phyloP scores from a whole-genome alignment of 2,888 invertebrate genomes.

The Anthophora plumipes region DNA sequence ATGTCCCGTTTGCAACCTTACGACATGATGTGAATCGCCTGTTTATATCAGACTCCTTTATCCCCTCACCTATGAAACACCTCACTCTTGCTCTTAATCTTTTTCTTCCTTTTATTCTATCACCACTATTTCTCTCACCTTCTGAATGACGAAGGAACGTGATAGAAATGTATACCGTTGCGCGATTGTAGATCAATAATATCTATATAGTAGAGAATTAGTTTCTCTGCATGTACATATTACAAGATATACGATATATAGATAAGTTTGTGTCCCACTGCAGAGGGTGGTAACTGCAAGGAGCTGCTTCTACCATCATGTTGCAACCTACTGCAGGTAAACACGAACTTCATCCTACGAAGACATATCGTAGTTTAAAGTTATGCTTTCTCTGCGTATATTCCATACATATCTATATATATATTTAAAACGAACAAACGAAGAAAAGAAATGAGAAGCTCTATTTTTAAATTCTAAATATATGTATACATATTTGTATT shows the following conservation, averaged over 20 bases:
- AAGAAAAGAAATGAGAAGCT: slow-evolving; percentile 18
- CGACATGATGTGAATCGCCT: slow-evolving; percentile 69
- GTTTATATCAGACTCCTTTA: slow-evolving; percentile 57
- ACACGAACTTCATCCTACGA: slow-evolving; percentile 84
- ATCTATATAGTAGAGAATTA: slow-evolving; percentile 71
- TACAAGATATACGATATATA: slow-evolving; percentile 83
- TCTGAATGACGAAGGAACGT: slow-evolving; percentile 67
- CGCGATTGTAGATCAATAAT: slow-evolving; percentile 70
- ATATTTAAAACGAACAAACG: slow-evolving; percentile 44
- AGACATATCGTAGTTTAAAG: slow-evolving; percentile 83
- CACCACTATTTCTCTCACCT: slow-evolving; percentile 59
- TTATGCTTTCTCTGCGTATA: slow-evolving; percentile 82
- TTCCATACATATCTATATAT: slow-evolving; percentile 58
- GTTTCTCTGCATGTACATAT: slow-evolving; percentile 77
- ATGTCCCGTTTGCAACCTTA: slow-evolving; percentile 63
- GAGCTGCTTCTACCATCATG: slow-evolving; percentile 84
- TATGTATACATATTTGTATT: slow-evolving; percentile 30
- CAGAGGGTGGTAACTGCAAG: slow-evolving; percentile 85
- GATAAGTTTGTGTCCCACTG: slow-evolving; percentile 85
- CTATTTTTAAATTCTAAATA: slow-evolving; percentile 38
- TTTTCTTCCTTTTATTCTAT: slow-evolving; percentile 50
- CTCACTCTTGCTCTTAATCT: slow-evolving; percentile 72
- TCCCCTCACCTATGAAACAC: slow-evolving; percentile 66
- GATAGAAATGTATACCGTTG: slow-evolving; percentile 51
- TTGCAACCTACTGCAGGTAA: slow-evolving; percentile 85